Evolutionary conservation across 2,113 vertebrate species (phyloP).

Genomic region (Pungitius pungitius): DNA sequence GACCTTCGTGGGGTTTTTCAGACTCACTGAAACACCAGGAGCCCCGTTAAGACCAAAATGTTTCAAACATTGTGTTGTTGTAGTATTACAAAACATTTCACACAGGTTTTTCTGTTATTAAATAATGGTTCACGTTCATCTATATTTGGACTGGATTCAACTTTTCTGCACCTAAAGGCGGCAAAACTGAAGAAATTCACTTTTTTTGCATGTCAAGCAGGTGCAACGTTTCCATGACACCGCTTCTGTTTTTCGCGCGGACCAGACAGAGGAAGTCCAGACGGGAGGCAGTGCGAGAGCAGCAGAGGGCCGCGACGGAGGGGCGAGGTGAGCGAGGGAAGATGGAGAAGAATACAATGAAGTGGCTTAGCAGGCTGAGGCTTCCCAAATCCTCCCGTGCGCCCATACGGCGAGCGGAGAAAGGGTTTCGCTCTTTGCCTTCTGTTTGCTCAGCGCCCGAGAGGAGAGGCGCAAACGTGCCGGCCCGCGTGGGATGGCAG

Average conservation of each 20-base stretch:
- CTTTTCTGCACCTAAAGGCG: background rate
- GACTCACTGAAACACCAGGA: too few relatives aligned
- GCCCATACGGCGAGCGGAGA: conserved; percentile 62
- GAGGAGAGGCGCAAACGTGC: conserved; percentile 55
- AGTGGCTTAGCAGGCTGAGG: conserved; percentile 77
- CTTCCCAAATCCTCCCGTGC: conserved; percentile 73
- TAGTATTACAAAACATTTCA: background rate
- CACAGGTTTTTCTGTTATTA: background rate
- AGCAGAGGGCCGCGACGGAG: conserved; percentile 59
- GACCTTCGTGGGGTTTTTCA: background rate
- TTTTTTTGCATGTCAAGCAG: conserved; percentile 22
- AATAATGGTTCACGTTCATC: background rate
- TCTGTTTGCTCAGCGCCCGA: conserved; percentile 71
- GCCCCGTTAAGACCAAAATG: background rate
- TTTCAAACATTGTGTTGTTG: too few relatives aligned
- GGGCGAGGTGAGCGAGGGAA: conserved; percentile 65
- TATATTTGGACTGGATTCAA: background rate
- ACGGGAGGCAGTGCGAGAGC: conserved; percentile 61
- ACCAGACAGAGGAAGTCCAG: conserved; percentile 32
- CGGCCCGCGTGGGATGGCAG: conserved; percentile 52
- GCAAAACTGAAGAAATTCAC: conserved; percentile 4
- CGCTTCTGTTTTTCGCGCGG: conserved; percentile 38
- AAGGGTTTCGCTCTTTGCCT: conserved; percentile 67
- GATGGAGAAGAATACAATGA: conserved; percentile 81
- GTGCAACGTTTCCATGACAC: conserved; percentile 23